phyloP scores from a whole-genome alignment of 2,888 invertebrate species.

The Eurois occulta region DNA sequence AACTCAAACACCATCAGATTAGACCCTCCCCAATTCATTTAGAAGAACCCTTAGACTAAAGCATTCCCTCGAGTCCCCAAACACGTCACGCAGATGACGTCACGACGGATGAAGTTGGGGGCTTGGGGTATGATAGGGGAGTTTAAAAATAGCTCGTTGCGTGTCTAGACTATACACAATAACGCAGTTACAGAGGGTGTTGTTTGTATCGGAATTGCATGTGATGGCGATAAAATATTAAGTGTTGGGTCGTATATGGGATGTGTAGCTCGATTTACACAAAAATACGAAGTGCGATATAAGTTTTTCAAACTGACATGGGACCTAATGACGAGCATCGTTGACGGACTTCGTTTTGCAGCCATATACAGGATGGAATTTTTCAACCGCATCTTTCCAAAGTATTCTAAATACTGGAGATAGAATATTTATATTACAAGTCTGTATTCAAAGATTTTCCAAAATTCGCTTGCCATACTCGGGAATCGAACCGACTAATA shows the following conservation, averaged over 20 bases:
- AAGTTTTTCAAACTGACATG: no score
- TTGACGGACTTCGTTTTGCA: no score
- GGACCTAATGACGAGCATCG: no score
- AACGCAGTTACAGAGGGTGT: conserved; percentile 4
- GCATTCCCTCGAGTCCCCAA: conserved; percentile 5
- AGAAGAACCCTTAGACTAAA: conserved; percentile 18
- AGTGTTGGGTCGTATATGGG: no score
- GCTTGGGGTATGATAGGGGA: conserved; percentile 18
- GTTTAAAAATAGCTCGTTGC: conserved; percentile 37
- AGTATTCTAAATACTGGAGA: no score
- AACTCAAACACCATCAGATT: not conserved
- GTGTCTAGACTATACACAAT: conserved; percentile 53
- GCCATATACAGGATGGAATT: no score
- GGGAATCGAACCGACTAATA: no score
- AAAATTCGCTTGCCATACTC: no score
- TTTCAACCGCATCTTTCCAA: no score
- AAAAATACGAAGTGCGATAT: not conserved
- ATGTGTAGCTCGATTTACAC: not conserved
- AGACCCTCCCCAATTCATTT: conserved; percentile 23
- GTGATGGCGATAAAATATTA: conserved; percentile 2
- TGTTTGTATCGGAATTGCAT: not conserved
- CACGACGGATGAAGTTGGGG: conserved; percentile 23
- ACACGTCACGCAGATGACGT: conserved; percentile 38
- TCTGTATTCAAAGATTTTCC: no score
- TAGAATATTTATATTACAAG: no score